phyloP scores from a whole-genome alignment of 2,113 vertebrate species.

The Cheirogaleus medius region DNA sequence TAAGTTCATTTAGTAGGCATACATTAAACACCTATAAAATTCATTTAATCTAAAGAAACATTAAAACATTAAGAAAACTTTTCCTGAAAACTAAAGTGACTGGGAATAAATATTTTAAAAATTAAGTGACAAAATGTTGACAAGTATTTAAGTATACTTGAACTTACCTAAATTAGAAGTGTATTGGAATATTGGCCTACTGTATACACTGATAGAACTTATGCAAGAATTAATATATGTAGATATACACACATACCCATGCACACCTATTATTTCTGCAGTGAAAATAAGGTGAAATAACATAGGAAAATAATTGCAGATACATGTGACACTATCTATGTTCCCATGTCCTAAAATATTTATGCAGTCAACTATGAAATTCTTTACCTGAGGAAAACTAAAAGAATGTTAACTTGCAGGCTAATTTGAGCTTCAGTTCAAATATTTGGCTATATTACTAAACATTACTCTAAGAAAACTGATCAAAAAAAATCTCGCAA shows the following conservation, averaged over 20 bases:
- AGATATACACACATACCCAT: rapidly evolving
- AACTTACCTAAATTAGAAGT: not conserved
- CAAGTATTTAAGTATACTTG: not conserved
- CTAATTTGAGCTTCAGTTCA: not conserved
- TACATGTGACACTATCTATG: not conserved
- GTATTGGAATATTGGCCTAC: not conserved
- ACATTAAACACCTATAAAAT: not conserved
- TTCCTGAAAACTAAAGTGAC: not conserved
- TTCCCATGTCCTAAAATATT: not conserved
- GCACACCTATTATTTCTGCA: not conserved
- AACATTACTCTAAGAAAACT: not conserved
- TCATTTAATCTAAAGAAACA: not conserved
- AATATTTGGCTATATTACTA: not conserved
- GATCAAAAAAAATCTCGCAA: not conserved
- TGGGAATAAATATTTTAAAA: not conserved
- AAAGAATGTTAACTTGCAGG: not conserved
- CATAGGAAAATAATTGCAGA: not conserved
- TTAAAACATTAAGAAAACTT: not conserved
- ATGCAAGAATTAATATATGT: not conserved
- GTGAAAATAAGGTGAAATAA: not conserved
- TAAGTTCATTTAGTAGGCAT: not conserved
- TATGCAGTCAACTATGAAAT: not conserved
- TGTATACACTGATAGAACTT: not conserved
- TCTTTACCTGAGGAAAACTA: not conserved
- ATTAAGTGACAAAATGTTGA: not conserved